A percentile compares a stretch with the other conserved stretches of the same genome.
These are phyloP conservation scores for Triplophysa tibetana DNA, from an alignment of 2,113 vertebrate genomes.

Conservation along the genomic window DNA sequence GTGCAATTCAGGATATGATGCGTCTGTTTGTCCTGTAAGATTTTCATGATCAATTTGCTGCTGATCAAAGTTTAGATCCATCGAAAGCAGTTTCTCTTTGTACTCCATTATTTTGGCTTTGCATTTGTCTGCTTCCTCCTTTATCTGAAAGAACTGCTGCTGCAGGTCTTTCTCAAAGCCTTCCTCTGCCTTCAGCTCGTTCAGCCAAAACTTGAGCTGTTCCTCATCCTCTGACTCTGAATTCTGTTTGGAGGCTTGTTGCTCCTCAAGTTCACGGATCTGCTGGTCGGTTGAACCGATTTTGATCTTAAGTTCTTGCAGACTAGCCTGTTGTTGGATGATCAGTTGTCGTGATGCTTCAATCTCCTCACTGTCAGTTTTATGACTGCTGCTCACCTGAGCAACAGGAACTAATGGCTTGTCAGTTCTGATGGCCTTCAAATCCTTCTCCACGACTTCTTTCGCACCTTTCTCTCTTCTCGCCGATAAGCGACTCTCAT, in stretches of 20 bases:
- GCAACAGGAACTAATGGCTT: not conserved
- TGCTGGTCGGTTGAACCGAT: constrained; percentile 55
- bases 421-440: not conserved
- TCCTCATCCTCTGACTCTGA: constrained; percentile 64
- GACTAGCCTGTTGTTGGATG: constrained; percentile 58
- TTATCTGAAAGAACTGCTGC: constrained; percentile 71
- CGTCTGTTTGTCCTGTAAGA: not conserved
- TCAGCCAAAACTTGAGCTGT: constrained; percentile 74
- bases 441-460: constrained; percentile 49
- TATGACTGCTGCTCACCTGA: not conserved
- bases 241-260: constrained; percentile 34
- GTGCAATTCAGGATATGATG: not conserved
- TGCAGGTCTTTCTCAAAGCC: constrained; percentile 69
- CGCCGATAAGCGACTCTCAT: not conserved
- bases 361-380: constrained; percentile 50
- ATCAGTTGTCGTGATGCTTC: constrained; percentile 60
- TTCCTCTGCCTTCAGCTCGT: constrained; percentile 73
- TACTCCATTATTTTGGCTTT: constrained; percentile 71
- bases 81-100: constrained; percentile 54
- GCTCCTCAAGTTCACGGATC: constrained; percentile 65
- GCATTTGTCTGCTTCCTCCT: constrained; percentile 64
- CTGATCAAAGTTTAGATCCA: constrained; percentile 33
- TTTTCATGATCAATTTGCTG: not conserved
- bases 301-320: constrained; percentile 65
- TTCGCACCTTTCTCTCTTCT: constrained; percentile 17